These are phyloP conservation scores for Phyllotreta cruciferae DNA, from an alignment of 2,888 invertebrate genomes.

Conservation along the genomic window DNA sequence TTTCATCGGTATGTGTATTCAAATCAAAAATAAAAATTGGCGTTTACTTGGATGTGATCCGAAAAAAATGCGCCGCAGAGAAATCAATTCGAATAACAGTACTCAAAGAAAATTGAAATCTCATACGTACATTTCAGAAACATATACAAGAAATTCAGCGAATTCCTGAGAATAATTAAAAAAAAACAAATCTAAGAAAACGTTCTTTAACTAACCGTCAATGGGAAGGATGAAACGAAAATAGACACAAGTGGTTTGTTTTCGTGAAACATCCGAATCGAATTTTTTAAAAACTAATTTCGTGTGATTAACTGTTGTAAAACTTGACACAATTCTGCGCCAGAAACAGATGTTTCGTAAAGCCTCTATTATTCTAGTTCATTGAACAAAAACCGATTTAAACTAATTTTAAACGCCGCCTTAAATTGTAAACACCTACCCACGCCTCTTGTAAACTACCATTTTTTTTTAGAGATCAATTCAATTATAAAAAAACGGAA, in stretches of 20 bases:
- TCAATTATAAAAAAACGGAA: too few species aligned
- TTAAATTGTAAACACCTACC: too few species aligned
- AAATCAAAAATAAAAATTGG: slow-evolving; percentile 7
- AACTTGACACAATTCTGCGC: too few species aligned
- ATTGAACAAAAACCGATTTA: too few species aligned
- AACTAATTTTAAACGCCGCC: too few species aligned
- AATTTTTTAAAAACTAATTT: neutral
- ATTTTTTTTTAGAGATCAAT: too few species aligned
- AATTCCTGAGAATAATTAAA: neutral
- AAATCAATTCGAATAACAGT: neutral
- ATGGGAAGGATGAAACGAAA: neutral
- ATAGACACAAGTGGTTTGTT: slow-evolving; percentile 5
- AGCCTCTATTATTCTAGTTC: too few species aligned
- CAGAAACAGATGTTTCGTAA: too few species aligned
- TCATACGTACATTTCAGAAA: neutral
- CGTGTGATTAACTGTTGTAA: neutral
- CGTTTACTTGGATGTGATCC: neutral
- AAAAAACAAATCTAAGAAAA: neutral
- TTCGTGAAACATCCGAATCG: neutral
- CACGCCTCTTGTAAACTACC: too few species aligned
- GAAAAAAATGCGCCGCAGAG: neutral
- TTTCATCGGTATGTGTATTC: slow-evolving; percentile 10
- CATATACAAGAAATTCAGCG: neutral
- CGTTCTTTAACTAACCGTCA: neutral
- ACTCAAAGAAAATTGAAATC: neutral